Conservation (phyloP, 2,888 invertebrate genomes). For the Machimus atricapillus region DNA sequence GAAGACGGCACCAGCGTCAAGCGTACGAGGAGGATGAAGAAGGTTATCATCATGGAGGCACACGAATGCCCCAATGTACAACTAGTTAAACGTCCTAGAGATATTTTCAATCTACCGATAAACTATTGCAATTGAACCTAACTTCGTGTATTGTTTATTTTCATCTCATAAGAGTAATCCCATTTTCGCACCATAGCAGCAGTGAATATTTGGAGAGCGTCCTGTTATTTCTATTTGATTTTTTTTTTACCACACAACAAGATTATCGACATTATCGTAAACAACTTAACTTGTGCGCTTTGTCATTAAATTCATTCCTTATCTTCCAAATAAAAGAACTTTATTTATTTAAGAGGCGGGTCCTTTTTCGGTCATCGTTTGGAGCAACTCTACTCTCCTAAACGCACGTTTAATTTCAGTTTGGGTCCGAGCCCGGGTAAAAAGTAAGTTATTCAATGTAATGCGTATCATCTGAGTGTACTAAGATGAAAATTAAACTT, state of each 20-base stretch:
- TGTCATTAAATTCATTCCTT: conserved; percentile 38
- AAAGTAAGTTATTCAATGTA: not conserved
- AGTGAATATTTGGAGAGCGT: too few species aligned
- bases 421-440: not conserved
- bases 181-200: conserved; percentile 28
- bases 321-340: conserved; percentile 8
- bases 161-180: conserved; percentile 31
- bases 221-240: too few species aligned
- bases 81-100: conserved; percentile 67
- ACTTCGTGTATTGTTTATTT: conserved; percentile 18
- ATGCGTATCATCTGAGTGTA: not conserved
- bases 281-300: conserved; percentile 19
- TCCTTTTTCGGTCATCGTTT: not conserved
- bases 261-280: not conserved
- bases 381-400: not conserved
- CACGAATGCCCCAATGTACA: conserved; percentile 77
- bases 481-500: conserved; percentile 7
- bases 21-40: conserved; percentile 83
- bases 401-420: not conserved
- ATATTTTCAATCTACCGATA: conserved; percentile 22
- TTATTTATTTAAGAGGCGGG: conserved; percentile 20
- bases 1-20: conserved; percentile 70
- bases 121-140: conserved; percentile 23
- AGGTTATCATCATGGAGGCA: conserved; percentile 63
- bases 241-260: not conserved